Evolutionary conservation across 1,140 invertebrate species (phyloP).

Genomic region (Ostrea edulis): DNA sequence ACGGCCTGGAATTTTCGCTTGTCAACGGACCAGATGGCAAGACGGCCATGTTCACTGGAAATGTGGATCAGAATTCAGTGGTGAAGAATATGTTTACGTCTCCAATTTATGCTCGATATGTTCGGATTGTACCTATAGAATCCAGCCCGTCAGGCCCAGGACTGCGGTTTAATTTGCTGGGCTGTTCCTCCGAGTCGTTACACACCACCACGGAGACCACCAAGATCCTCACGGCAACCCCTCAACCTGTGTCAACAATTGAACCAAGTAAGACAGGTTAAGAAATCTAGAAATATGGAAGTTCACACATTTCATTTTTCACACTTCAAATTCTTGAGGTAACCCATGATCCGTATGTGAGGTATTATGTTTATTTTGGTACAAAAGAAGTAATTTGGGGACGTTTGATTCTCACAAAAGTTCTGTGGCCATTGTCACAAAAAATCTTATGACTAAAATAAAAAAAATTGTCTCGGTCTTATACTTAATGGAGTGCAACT

Average conservation of each 20-base stretch:
- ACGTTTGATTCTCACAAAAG: no score
- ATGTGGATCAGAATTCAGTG: conserved; percentile 54
- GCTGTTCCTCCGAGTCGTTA: conserved; percentile 38
- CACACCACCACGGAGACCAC: conserved; percentile 13
- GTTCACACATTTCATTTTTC: no score
- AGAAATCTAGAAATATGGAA: no score
- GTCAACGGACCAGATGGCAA: conserved; percentile 47
- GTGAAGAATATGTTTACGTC: conserved; percentile 51
- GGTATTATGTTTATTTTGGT: no score
- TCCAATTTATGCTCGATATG: conserved; percentile 56
- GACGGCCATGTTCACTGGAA: conserved; percentile 54
- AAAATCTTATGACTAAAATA: no score
- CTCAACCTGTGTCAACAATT: conserved; percentile 52
- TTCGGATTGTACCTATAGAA: conserved; percentile 56
- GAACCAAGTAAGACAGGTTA: conserved; percentile 54
- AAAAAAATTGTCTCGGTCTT: no score
- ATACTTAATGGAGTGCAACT: no score
- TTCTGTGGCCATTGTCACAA: no score
- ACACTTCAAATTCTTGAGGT: no score
- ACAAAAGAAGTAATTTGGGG: no score
- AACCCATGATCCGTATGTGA: no score
- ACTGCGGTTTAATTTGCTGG: conserved; percentile 61
- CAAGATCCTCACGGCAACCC: conserved; percentile 42
- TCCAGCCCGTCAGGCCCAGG: conserved; percentile 55
- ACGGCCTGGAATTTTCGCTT: conserved; percentile 52